Evolutionary conservation across 2,113 vertebrate species (phyloP).

Genomic region (Trematocara nigrifrons): DNA sequence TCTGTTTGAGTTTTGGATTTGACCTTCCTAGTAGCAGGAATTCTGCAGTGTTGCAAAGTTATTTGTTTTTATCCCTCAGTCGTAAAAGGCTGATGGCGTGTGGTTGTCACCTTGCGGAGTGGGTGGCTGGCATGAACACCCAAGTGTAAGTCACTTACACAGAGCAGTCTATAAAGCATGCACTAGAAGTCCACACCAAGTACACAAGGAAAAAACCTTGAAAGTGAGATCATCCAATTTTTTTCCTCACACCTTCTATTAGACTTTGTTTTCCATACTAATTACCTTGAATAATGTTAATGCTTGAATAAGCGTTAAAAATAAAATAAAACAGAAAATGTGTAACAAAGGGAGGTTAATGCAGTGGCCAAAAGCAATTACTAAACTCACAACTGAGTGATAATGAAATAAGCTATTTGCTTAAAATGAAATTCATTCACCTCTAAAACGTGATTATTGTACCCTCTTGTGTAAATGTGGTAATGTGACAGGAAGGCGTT

Average conservation of each 20-base stretch:
- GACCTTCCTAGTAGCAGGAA: background rate
- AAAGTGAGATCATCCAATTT: background rate
- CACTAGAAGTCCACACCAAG: background rate
- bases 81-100: background rate
- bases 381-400: background rate
- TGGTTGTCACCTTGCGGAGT: fast-evolving
- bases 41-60: background rate
- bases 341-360: background rate
- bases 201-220: no score
- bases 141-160: background rate
- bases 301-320: fast-evolving
- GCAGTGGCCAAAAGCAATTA: background rate
- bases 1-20: background rate
- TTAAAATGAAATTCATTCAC: background rate
- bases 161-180: background rate
- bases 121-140: background rate
- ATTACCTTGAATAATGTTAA: background rate
- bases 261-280: background rate
- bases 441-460: background rate
- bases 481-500: background rate
- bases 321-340: background rate
- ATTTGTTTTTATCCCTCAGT: background rate
- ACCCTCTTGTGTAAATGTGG: background rate
- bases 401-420: background rate
- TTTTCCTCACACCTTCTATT: background rate